These are phyloP conservation scores for Cyprinodon tularosa DNA, from an alignment of 2,113 vertebrate species.

Conservation along the genomic window DNA sequence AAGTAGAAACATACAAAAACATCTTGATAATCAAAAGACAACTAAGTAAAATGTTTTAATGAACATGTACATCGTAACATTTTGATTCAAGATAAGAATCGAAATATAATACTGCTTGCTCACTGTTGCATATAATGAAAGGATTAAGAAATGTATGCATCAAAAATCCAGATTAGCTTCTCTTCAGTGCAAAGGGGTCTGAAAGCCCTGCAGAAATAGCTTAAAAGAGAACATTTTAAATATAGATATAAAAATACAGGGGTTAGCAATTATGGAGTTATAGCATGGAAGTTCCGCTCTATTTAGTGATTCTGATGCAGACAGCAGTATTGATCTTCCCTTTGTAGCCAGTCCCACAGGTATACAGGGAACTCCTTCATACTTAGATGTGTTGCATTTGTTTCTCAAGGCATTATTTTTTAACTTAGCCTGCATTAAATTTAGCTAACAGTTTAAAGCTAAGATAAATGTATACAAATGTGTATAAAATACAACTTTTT, in stretches of 20 bases:
- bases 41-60: no score
- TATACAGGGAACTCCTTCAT: constrained; percentile 46
- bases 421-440: not conserved
- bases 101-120: not conserved
- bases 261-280: no score
- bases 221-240: no score
- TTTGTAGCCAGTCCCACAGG: constrained; percentile 49
- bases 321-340: constrained; percentile 38
- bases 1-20: constrained; percentile 34
- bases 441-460: not conserved
- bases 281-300: no score
- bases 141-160: not conserved
- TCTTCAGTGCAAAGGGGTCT: constrained; percentile 3
- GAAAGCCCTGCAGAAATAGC: no score
- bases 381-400: constrained; percentile 39
- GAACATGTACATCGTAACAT: not conserved
- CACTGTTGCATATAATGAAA: not conserved
- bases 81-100: not conserved
- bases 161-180: constrained; percentile 10
- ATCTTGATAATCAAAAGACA: not conserved
- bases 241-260: no score
- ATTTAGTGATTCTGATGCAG: no score
- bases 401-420: not conserved
- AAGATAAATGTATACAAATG: not conserved
- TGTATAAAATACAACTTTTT: not conserved